Evolutionary conservation across 2,888 invertebrate genomes (phyloP).

Genomic region (Dryocosmus kuriphilus): DNA sequence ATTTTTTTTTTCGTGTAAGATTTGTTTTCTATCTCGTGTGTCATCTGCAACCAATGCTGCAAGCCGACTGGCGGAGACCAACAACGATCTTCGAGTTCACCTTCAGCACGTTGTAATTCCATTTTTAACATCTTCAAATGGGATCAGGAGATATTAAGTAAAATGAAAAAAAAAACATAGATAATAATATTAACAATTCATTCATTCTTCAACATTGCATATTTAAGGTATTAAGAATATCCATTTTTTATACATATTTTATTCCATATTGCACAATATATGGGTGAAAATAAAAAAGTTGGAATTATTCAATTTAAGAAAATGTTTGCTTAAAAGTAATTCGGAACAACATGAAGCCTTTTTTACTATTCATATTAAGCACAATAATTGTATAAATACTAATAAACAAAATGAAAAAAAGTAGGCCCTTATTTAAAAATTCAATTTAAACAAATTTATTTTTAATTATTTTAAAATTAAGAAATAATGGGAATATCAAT

Average conservation of each 20-base stretch:
- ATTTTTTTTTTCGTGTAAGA: conserved; percentile 91
- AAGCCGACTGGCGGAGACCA: conserved; percentile 93
- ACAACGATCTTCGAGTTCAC: conserved; percentile 92
- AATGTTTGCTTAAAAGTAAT: too few species aligned
- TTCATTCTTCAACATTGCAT: neutral
- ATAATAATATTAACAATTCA: neutral
- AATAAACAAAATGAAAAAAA: too few species aligned
- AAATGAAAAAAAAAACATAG: conserved; percentile 2
- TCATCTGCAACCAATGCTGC: conserved; percentile 96
- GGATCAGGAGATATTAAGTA: conserved; percentile 31
- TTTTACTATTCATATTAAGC: too few species aligned
- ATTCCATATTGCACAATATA: neutral
- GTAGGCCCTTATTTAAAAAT: too few species aligned
- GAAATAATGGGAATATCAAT: too few species aligned
- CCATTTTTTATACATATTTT: neutral
- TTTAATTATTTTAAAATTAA: too few species aligned
- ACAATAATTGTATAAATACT: too few species aligned
- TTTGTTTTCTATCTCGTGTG: conserved; percentile 96
- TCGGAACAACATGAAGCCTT: too few species aligned
- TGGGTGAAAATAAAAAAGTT: too few species aligned
- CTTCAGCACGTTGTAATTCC: conserved; percentile 92
- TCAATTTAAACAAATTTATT: too few species aligned
- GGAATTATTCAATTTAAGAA: too few species aligned
- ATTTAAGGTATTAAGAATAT: conserved; percentile 5
- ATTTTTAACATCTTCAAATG: conserved; percentile 84